Base-by-base conservation (phyloP, 1,140 invertebrate genomes). In the Drusus annulatus region DNA sequence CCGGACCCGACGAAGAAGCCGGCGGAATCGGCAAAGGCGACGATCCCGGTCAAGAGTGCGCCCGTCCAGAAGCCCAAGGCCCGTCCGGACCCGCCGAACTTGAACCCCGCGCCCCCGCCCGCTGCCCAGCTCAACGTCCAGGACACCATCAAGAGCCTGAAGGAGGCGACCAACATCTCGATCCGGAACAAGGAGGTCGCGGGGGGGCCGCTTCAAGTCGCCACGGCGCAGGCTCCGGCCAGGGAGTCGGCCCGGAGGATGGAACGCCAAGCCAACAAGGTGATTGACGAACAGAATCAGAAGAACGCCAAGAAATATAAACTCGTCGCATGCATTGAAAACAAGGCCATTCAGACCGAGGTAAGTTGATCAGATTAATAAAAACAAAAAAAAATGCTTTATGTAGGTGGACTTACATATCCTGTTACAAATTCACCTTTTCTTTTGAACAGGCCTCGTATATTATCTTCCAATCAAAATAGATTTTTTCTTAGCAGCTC, bases 261-360 rank as follows among this genome's bases (percentile, higher is more conserved):
- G 56, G 56, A 65, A 65, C 21, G 25, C 25, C 6, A 28, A 65
- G 31, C 31, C 19, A 45, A 45, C 10, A 45, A 13, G 3, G 62
- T 21, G 2, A 36, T 65, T n/a, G 71, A 75, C 52, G 71, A 75
- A 1, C 71, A 75, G 71, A 75, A 75, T 56, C n/a, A 25, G 1
- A 56, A 56, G 71, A 75, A 56, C 13, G 51, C 71, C 0, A 75
- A 75, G 7, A 75, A 75, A 16, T 75, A 56, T 19, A 75, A 75
- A 8, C 71, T 75, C 5, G 71, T 75, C 0, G 71, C 71, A 0
- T 75, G 71, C 28, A 75, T 58, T 25, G 71, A 75, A n/a, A 58
- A 52, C 2, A 56, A 58, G n/a, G 71, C 52, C 6, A 75, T 75
- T 13, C 71, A 75, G 16, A 75, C 71, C 2, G 71, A 75, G 52